Percentiles rank a stretch among this genome's conserved stretches.
phyloP scores from a whole-genome alignment of 1,140 invertebrate species.

The Diorhabda sublineata region DNA sequence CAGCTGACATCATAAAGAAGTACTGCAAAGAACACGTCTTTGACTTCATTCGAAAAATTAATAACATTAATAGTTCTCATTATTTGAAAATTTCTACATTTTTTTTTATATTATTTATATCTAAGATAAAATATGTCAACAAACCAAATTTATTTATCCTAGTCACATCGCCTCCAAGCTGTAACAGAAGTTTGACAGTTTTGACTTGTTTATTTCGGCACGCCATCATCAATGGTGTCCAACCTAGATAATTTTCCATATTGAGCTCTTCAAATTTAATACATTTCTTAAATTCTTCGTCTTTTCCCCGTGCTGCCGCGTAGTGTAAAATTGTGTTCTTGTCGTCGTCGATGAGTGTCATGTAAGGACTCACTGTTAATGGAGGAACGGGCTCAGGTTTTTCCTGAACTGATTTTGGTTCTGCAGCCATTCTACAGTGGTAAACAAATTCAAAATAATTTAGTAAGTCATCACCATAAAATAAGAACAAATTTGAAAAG shows the following conservation, averaged over 20 bases:
- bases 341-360: conserved; percentile 33
- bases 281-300: conserved; percentile 23
- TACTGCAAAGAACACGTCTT: too few relatives aligned
- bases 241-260: conserved; percentile 50
- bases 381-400: neutral
- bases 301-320: conserved; percentile 30
- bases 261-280: conserved; percentile 7
- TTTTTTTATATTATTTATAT: too few relatives aligned
- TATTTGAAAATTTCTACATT: too few relatives aligned
- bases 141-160: conserved; percentile 50
- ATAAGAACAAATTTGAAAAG: too few relatives aligned
- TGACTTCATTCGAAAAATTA: too few relatives aligned
- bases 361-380: neutral
- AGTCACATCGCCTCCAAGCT: conserved; percentile 45
- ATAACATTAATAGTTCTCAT: too few relatives aligned
- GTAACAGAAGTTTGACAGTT: conserved; percentile 46
- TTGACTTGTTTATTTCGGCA: conserved; percentile 48
- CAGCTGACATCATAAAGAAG: too few relatives aligned
- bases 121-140: neutral
- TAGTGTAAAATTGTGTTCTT: conserved; percentile 40
- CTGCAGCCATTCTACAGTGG: too few relatives aligned
- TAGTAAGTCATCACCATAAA: too few relatives aligned
- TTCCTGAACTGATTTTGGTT: neutral
- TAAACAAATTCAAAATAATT: too few relatives aligned
- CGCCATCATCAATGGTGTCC: conserved; percentile 55